A percentile compares a stretch with the other conserved stretches of the same genome.
Conservation (phyloP, 2,797 vertebrate species). For the Decapterus maruadsi region DNA sequence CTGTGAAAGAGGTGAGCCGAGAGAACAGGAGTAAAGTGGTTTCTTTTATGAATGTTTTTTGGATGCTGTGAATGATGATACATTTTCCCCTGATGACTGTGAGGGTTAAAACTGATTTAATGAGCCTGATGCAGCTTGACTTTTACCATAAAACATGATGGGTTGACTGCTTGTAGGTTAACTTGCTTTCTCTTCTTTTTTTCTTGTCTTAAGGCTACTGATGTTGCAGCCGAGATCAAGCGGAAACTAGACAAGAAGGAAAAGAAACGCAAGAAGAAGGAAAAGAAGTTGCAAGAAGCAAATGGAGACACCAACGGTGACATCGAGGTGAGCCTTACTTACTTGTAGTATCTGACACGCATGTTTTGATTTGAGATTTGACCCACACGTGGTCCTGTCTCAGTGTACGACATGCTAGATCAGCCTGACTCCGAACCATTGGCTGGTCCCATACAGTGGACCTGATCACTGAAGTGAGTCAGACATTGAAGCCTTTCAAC, state of each 20-base stretch:
- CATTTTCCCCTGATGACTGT: conserved; percentile 82
- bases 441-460: conserved; percentile 78
- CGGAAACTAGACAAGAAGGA: conserved; percentile 92
- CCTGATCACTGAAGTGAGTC: conserved; percentile 87
- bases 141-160: rapidly evolving
- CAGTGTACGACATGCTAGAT: conserved; percentile 85
- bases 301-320: conserved; percentile 60
- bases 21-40: rapidly evolving
- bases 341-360: conserved; percentile 13
- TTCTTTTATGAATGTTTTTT: not conserved
- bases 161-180: not conserved
- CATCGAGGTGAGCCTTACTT: conserved; percentile 35
- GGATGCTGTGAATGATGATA: conserved; percentile 89
- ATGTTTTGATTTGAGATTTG: conserved; percentile 81
- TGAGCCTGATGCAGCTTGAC: conserved; percentile 92
- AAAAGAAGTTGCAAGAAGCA: conserved; percentile 87
- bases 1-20: conserved; percentile 88
- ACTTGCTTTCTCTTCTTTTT: rapidly evolving
- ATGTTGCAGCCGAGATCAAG: conserved; percentile 88
- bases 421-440: conserved; percentile 86
- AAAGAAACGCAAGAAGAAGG: conserved; percentile 90
- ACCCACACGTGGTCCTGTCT: conserved; percentile 70
- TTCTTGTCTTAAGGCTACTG: conserved; percentile 83
- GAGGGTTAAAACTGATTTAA: conserved; percentile 98
- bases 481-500: conserved; percentile 57